Evolutionary conservation across 2,797 vertebrate species (phyloP).

Genomic region (Cetoscarus ocellatus): DNA sequence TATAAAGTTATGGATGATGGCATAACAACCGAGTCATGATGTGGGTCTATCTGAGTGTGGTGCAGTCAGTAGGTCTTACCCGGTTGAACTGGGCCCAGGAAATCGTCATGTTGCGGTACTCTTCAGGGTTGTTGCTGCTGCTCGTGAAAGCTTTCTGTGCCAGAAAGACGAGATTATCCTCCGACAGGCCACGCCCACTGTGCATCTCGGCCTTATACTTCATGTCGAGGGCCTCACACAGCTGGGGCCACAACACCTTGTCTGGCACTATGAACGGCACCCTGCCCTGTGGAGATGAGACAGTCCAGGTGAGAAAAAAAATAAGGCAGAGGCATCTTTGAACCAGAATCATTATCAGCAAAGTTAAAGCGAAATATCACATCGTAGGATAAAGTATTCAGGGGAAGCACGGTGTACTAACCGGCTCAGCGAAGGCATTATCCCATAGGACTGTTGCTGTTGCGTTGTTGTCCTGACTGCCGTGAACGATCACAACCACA

Average conservation of each 20-base stretch:
- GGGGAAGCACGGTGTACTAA: slow-evolving; percentile 74
- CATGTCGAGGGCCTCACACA: slow-evolving; percentile 95
- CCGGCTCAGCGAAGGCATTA: slow-evolving; percentile 95
- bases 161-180: slow-evolving; percentile 95
- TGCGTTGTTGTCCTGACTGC: slow-evolving; percentile 97
- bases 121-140: slow-evolving; percentile 90
- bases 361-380: too few species aligned
- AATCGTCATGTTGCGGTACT: slow-evolving; percentile 91
- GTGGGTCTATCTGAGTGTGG: background rate
- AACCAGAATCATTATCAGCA: too few species aligned
- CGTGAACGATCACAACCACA: slow-evolving; percentile 96
- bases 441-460: slow-evolving; percentile 97
- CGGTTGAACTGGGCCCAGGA: slow-evolving; percentile 98
- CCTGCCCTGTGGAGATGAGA: slow-evolving; percentile 83
- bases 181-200: slow-evolving; percentile 92
- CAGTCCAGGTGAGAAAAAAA: background rate
- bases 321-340: background rate
- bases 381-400: too few species aligned
- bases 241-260: slow-evolving; percentile 94
- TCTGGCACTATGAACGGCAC: slow-evolving; percentile 95
- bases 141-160: slow-evolving; percentile 95
- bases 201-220: slow-evolving; percentile 98
- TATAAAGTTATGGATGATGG: too few species aligned
- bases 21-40: too few species aligned
- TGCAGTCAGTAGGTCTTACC: slow-evolving; percentile 75